Evolutionary conservation across 1,140 invertebrate genomes (phyloP).

Genomic region (Hydropsyche tenuis): DNA sequence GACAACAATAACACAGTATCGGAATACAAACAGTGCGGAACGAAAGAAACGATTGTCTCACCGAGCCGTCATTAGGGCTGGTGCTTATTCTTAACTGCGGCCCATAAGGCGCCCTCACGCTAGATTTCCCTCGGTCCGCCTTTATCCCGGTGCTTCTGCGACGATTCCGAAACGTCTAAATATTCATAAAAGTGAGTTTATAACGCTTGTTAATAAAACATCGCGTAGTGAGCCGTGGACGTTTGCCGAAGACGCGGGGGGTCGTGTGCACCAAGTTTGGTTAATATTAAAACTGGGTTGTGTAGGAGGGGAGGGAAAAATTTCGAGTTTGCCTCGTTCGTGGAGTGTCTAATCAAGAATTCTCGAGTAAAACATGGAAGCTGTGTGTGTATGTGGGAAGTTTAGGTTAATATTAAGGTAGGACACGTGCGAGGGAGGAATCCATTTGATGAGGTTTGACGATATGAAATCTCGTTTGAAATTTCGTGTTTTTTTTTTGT

Average conservation of each 20-base stretch:
- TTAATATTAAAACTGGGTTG: constrained; percentile 9
- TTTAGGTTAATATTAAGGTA: no score
- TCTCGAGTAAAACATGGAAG: constrained; percentile 4
- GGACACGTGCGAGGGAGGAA: no score
- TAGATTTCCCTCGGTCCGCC: constrained; percentile 7
- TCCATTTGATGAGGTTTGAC: no score
- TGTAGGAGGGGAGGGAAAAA: not conserved
- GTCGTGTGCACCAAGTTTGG: not conserved
- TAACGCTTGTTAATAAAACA: no score
- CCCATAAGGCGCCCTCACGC: constrained; percentile 12
- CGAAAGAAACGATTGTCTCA: constrained; percentile 11
- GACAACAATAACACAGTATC: not conserved
- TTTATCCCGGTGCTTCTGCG: not conserved
- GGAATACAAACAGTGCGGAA: constrained; percentile 3
- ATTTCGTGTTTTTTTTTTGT: no score
- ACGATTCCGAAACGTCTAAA: no score
- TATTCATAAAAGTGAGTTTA: no score
- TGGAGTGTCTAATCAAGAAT: constrained; percentile 23
- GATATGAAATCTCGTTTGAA: no score
- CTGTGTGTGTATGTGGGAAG: not conserved
- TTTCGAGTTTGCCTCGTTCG: not conserved
- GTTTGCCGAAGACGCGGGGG: no score
- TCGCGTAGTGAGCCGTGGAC: no score
- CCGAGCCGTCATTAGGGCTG: constrained; percentile 14
- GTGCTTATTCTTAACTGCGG: constrained; percentile 24